phyloP scores from a whole-genome alignment of 2,888 invertebrate species.

The Odontomyia ornata region DNA sequence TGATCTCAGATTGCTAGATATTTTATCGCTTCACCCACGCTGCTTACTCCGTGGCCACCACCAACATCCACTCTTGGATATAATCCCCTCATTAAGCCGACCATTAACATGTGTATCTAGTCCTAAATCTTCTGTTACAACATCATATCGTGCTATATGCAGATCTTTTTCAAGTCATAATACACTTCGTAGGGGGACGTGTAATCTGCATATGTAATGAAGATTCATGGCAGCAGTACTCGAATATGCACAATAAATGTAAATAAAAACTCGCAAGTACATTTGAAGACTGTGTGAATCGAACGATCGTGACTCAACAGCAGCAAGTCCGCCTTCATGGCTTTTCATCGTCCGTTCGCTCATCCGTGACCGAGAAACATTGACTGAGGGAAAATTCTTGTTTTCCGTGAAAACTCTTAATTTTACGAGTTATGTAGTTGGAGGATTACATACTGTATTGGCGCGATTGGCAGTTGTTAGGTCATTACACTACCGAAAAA shows the following conservation, averaged over 20 bases:
- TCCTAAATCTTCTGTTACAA: background rate
- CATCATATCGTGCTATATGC: background rate
- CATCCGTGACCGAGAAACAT: conserved; percentile 24
- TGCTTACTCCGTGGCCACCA: no score
- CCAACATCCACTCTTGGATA: no score
- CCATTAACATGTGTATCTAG: background rate
- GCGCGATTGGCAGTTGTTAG: background rate
- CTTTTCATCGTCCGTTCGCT: background rate
- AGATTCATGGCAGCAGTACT: background rate
- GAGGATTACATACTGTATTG: background rate
- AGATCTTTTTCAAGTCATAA: background rate
- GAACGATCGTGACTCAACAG: conserved; percentile 1
- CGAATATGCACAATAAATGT: background rate
- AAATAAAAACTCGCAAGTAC: no score
- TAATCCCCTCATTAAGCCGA: no score
- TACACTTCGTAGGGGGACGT: background rate
- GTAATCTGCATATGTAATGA: background rate
- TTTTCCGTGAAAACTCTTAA: background rate
- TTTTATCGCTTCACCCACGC: no score
- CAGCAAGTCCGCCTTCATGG: background rate
- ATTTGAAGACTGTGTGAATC: background rate
- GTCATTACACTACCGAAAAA: conserved; percentile 20
- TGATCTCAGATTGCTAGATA: no score
- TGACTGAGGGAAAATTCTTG: conserved; percentile 1
- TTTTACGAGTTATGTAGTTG: background rate